Conservation (phyloP, 2,888 invertebrate species). For the Beris morrisii region DNA sequence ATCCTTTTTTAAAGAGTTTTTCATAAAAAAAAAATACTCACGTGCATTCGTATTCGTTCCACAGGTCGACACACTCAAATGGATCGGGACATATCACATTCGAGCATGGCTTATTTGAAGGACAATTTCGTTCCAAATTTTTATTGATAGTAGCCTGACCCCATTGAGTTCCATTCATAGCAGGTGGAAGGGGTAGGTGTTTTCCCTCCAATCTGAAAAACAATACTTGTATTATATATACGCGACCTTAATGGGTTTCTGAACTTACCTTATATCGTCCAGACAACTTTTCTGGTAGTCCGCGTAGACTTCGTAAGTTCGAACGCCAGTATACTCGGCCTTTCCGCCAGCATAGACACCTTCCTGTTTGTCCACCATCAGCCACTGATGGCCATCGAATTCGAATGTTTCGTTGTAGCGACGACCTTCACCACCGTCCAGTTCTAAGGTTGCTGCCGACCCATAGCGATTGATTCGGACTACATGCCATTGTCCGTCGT, state of each 20-base stretch:
- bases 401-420: constrained; percentile 90
- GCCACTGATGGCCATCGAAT: constrained; percentile 89
- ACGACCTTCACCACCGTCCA: constrained; percentile 94
- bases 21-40: constrained; percentile 62
- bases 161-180: constrained; percentile 94
- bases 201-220: constrained; percentile 80
- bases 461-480: constrained; percentile 89
- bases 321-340: constrained; percentile 90
- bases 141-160: constrained; percentile 93
- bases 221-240: constrained; percentile 60
- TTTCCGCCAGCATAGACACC: constrained; percentile 95
- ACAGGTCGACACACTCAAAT: constrained; percentile 93
- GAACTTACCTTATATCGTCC: constrained; percentile 60
- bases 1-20: too few relatives aligned
- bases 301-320: constrained; percentile 91
- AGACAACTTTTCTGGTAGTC: constrained; percentile 89
- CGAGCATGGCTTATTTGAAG: constrained; percentile 92
- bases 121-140: constrained; percentile 89
- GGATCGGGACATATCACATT: constrained; percentile 92
- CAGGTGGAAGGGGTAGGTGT: constrained; percentile 90
- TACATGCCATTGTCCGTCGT: constrained; percentile 97
- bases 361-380: constrained; percentile 90
- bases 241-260: constrained; percentile 57
- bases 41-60: constrained; percentile 99
- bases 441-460: constrained; percentile 85